phyloP scores from a whole-genome alignment of 2,797 vertebrate genomes.

The Syngnathus rostellatus region DNA sequence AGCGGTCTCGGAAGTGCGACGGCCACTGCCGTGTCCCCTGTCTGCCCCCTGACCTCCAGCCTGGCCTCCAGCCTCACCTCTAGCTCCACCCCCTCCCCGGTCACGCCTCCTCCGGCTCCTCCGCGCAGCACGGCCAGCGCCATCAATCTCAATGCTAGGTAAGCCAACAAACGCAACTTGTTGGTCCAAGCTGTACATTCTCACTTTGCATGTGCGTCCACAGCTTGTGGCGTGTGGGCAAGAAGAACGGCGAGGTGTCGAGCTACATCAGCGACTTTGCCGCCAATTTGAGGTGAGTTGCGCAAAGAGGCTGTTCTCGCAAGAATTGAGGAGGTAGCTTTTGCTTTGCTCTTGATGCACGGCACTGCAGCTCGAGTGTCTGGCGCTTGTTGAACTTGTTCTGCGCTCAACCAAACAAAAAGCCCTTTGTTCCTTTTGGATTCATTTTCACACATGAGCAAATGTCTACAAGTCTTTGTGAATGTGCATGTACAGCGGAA shows the following conservation, averaged over 20 bases:
- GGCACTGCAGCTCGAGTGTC: neutral
- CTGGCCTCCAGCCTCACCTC: constrained; percentile 71
- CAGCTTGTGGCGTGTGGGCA: constrained; percentile 74
- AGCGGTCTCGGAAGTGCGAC: constrained; percentile 85
- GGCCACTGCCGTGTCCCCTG: constrained; percentile 83
- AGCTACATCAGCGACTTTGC: constrained; percentile 78
- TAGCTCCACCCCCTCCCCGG: constrained; percentile 75
- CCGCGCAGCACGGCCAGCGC: constrained; percentile 78
- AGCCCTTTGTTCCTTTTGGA: neutral
- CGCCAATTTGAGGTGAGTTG: constrained; percentile 74
- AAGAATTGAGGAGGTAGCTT: neutral
- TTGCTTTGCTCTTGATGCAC: neutral
- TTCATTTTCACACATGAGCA: neutral
- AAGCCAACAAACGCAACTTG: constrained; percentile 6
- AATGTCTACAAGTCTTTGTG: neutral
- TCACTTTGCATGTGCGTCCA: constrained; percentile 51
- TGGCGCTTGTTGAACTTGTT: neutral
- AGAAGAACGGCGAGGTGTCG: constrained; percentile 76
- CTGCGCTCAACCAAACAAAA: neutral
- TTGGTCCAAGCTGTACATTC: constrained; percentile 28
- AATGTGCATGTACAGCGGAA: neutral
- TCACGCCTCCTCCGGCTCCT: constrained; percentile 79
- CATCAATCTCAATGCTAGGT: constrained; percentile 83
- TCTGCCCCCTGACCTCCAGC: constrained; percentile 76
- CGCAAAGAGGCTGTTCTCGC: neutral